Conservation (phyloP, 2,113 vertebrate genomes). For the Chionodraco myersi region DNA sequence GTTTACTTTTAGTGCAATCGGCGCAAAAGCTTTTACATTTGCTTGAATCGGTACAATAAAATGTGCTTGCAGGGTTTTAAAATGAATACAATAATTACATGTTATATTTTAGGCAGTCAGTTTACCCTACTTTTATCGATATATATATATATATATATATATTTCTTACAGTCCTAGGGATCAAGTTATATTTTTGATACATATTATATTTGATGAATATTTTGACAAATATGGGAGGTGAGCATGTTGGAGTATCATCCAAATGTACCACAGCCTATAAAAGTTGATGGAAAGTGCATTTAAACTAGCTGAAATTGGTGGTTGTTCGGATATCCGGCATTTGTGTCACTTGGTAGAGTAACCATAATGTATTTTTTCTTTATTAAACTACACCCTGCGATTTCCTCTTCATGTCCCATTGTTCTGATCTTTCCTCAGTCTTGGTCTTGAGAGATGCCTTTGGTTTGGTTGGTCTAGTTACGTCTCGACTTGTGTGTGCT, state of each 20-base stretch:
- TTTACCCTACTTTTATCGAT: too few relatives aligned
- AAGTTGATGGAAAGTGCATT: background rate
- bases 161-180: too few relatives aligned
- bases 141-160: too few relatives aligned
- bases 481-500: background rate
- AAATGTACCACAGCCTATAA: background rate
- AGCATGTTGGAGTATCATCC: background rate
- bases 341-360: background rate
- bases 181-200: background rate
- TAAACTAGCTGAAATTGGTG: background rate
- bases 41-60: too few relatives aligned
- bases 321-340: background rate
- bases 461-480: too few relatives aligned
- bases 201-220: background rate
- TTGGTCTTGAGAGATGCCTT: background rate
- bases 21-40: too few relatives aligned
- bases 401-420: slow-evolving; percentile 7
- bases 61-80: too few relatives aligned
- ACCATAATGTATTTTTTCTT: background rate
- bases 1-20: too few relatives aligned
- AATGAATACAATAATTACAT: too few relatives aligned
- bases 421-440: background rate
- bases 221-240: background rate
- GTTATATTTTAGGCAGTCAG: too few relatives aligned
- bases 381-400: background rate